Conservation (phyloP, 2,797 vertebrate genomes). For the Melanotaenia parkinsoni region DNA sequence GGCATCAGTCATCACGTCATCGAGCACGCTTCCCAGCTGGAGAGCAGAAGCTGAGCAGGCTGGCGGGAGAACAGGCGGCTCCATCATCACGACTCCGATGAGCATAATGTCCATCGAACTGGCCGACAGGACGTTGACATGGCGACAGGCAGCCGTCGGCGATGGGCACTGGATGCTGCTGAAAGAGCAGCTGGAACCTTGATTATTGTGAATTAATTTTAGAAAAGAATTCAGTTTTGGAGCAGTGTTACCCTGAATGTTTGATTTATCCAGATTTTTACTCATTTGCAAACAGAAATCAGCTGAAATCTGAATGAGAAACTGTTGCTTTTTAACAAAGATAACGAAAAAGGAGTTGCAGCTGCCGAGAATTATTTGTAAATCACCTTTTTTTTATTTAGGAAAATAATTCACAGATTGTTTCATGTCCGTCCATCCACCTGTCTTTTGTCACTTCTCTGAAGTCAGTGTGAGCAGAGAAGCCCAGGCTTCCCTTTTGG, state of each 20-base stretch:
- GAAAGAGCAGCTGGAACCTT: not conserved
- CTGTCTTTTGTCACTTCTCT: too few species aligned
- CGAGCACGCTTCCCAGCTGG: conserved; percentile 42
- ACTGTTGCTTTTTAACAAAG: too few species aligned
- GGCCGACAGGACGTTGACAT: conserved; percentile 32
- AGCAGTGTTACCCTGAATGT: too few species aligned
- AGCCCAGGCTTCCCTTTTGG: too few species aligned
- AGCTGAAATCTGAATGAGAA: not conserved
- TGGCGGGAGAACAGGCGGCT: conserved; percentile 2
- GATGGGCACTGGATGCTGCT: not conserved
- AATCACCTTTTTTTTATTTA: too few species aligned
- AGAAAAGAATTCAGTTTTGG: too few species aligned
- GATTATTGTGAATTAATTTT: too few species aligned
- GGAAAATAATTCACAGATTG: too few species aligned
- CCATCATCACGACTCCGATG: conserved; percentile 18
- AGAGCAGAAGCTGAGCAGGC: conserved; percentile 9
- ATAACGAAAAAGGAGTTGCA: too few species aligned
- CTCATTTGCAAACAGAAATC: not conserved
- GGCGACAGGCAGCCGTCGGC: conserved; percentile 5
- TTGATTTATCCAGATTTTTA: not conserved
- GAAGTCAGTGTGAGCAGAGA: too few species aligned
- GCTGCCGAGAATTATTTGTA: too few species aligned
- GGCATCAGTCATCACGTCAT: conserved; percentile 40
- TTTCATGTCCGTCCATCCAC: too few species aligned
- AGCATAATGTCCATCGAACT: not conserved